These are phyloP conservation scores for Augochlora pura DNA, from an alignment of 1,140 invertebrate genomes.

Conservation along the genomic window DNA sequence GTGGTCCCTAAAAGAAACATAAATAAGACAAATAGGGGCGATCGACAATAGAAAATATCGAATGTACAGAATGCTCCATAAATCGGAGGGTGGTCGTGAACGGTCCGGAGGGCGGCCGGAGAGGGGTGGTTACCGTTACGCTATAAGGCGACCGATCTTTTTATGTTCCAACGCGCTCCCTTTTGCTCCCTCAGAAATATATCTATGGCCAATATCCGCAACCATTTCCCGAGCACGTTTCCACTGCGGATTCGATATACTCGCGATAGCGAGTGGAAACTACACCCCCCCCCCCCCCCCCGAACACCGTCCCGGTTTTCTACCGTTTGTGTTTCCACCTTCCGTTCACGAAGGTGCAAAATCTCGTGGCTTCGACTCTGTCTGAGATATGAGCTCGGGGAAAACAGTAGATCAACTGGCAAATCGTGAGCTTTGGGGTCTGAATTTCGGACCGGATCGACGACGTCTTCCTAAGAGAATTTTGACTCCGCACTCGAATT, in stretches of 20 bases:
- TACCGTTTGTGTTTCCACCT: neutral
- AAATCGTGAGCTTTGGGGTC: neutral
- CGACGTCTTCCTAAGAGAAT: too few relatives aligned
- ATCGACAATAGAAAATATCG: constrained; percentile 80
- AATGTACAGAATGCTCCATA: constrained; percentile 79
- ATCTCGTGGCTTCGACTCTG: neutral
- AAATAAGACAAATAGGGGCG: constrained; percentile 80
- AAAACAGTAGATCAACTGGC: neutral
- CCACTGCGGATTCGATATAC: constrained; percentile 69
- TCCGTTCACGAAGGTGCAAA: neutral
- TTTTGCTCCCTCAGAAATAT: constrained; percentile 70
- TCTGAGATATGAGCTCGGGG: neutral
- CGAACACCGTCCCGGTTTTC: neutral
- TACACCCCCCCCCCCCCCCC: too few relatives aligned
- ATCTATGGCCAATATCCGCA: constrained; percentile 75
- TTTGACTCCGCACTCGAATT: too few relatives aligned
- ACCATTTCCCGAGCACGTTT: constrained; percentile 73
- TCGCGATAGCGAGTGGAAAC: constrained; percentile 46
- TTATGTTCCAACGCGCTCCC: constrained; percentile 78
- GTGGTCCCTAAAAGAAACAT: constrained; percentile 78
- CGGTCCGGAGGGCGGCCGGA: constrained; percentile 21
- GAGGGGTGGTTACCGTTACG: constrained; percentile 53
- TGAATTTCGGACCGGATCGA: too few relatives aligned
- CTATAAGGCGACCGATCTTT: constrained; percentile 76
- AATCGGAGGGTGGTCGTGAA: constrained; percentile 71